Base-by-base conservation (phyloP, 1,140 invertebrate species). In the Aphidius gifuensis region DNA sequence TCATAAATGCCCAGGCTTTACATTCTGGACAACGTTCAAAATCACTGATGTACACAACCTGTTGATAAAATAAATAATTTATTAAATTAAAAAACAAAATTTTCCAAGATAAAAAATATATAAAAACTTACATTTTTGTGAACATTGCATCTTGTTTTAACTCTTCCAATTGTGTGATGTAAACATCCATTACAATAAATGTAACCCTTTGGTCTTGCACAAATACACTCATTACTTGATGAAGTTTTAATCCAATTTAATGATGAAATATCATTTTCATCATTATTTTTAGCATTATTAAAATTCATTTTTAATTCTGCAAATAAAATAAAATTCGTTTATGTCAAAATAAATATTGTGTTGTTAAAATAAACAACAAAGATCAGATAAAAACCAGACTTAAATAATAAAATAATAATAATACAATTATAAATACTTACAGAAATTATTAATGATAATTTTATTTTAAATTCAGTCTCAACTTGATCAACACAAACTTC, bases 41-140 rank as follows among this genome's bases (percentile, higher is more conserved):
- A 7, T 72, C 71, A 39, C 58, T 64, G 0, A 72, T 42, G 54
- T 70, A 72, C 2, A 62, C 59, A 6, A 64, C 64, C 71, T 72
- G 51, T 1, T 68, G 64, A 47, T 23, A 55, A 46, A 16, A 32
- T 39, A 49, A 53, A 4, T 16, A 57, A 8, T 16, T 16, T 16
- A 16, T 16, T 16, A 16, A 16, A 16, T 16, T 16, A 0, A 16
- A 16, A 16, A 16, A 16, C 16, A 49, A 6, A 2, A 45, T 57
- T 39, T 5, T 1, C 39, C 7, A 43, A 53, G 0, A 5, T 40
- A 43, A 48, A 56, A 53, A 46, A 23, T 48, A 53, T 66, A 16
- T 16, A 16, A 0, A 16, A 16, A 16, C 59, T 6, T 11, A 71
- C 72, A 64, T 64, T 62, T 23, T 62, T 61, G 11, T 32, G 64